Base-by-base conservation (phyloP, 2,797 vertebrate species). In the Tarsius wallacei region DNA sequence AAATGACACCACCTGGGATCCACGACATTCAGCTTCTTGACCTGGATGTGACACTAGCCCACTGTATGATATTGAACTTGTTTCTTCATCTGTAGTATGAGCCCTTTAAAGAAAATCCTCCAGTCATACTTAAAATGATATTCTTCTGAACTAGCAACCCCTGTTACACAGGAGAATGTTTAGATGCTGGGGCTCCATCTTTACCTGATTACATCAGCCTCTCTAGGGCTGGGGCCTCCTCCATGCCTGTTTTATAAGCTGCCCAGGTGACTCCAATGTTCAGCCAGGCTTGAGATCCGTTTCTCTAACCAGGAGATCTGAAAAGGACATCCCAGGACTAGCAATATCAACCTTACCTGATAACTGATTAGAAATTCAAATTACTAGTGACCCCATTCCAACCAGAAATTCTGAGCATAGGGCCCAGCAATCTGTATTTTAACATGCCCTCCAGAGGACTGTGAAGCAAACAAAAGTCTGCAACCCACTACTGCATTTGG, bases 131-230 rank as follows among this genome's bases (percentile, higher is more conserved):
- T 81, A 90, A 81, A 89, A 66, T 84, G 11, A 31, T 66, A 10
- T 85, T 88, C 49, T 80, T 94, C n/a, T 63, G 59, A 97, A 81
- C 47, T 74, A 96, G 86, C 42, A 49, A 55, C 12, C 17, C 10
- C 51, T 10, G 28, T 5, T 53, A 42, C 8, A 42, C 19, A 90
- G 71, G 71, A 73, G 7, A 74, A 51, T 87, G 51, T 87, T 85
- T 61, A 87, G 33, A 76, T 76, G n/a, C 24, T 6, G 7, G 42
- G 42, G 42, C 42, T 42, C 42, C 4, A 42, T 42, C 42, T 42
- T 42, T 42, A 42, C 42, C 21, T 68, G 51, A 5, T 57, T 92
- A 88, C 88, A 74, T 70, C 14, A 68, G 73, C 74, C 42, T 63
- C 28, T 59, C 24, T 66, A 8, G 14, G 21, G 19, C 6, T 26